phyloP scores from a whole-genome alignment of 2,797 vertebrate genomes.

The Onychomys arenicola region DNA sequence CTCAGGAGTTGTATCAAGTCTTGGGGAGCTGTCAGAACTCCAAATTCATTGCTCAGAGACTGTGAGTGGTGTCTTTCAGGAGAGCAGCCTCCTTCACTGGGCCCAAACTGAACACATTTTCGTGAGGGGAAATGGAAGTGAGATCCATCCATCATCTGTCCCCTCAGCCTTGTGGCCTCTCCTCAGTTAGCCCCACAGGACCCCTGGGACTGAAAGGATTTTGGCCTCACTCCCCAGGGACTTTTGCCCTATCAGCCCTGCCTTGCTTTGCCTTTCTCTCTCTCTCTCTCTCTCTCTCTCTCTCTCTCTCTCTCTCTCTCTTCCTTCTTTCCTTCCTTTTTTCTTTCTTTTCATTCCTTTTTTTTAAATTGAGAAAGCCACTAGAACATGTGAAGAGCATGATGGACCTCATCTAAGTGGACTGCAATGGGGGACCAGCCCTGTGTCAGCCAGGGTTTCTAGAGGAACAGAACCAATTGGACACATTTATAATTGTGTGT shows the following conservation, averaged over 20 bases:
- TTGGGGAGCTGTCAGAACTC: not conserved
- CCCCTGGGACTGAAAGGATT: not conserved
- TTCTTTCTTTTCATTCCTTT: not conserved
- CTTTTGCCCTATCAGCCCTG: not conserved
- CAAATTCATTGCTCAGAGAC: not conserved
- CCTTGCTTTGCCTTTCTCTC: not conserved
- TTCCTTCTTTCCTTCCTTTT: too few species aligned
- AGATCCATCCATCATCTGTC: too few species aligned
- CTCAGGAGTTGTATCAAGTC: not conserved
- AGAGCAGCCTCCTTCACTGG: not conserved
- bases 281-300: not conserved
- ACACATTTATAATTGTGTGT: not conserved
- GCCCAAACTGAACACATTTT: not conserved
- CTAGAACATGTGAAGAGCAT: not conserved
- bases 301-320: too few species aligned
- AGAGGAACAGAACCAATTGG: not conserved
- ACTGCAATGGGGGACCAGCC: not conserved
- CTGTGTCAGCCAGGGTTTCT: not conserved
- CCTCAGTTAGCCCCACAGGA: not conserved
- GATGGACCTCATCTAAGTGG: not conserved
- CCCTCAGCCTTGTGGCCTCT: not conserved
- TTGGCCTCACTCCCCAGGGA: not conserved
- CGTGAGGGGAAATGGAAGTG: not conserved
- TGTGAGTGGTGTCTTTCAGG: not conserved
- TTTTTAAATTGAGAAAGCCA: not conserved